Conservation (phyloP, 2,797 vertebrate genomes). For the Ataeniobius toweri region DNA sequence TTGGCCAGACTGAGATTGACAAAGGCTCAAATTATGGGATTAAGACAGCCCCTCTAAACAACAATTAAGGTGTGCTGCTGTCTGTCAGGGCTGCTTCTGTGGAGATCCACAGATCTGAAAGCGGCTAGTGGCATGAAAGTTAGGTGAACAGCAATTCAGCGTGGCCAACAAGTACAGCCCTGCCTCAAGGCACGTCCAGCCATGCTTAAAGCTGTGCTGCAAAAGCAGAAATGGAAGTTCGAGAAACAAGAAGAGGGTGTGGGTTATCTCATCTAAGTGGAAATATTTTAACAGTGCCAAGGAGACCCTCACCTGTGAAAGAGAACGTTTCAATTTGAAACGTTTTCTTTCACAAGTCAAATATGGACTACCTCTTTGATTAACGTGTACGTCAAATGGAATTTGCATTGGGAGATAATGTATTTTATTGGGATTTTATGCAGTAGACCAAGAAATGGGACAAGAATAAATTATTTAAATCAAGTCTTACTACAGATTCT, state of each 20-base stretch:
- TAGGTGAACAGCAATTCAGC: not conserved
- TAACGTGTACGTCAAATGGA: slow-evolving; percentile 1
- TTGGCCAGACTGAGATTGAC: slow-evolving; percentile 93
- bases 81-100: slow-evolving; percentile 21
- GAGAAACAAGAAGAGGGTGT: not conserved
- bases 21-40: slow-evolving; percentile 91
- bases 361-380: slow-evolving; percentile 26
- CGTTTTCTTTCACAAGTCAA: not conserved
- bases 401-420: slow-evolving; percentile 13
- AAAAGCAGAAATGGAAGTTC: not conserved
- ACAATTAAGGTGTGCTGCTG: slow-evolving; percentile 68
- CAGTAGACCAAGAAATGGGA: not conserved
- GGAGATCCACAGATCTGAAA: slow-evolving; percentile 44
- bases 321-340: not conserved
- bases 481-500: not conserved
- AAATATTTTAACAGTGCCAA: slow-evolving; percentile 16
- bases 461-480: not conserved
- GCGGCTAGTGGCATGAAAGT: slow-evolving; percentile 3
- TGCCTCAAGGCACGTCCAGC: slow-evolving; percentile 17
- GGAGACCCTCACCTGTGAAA: not conserved
- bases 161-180: slow-evolving; percentile 36
- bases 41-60: slow-evolving; percentile 78
- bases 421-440: not conserved
- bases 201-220: not conserved
- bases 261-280: slow-evolving; percentile 8